A percentile compares a stretch with the other conserved stretches of the same genome.
Evolutionary conservation across 1,140 invertebrate genomes (phyloP).

Genomic region (Pseudobourletiella spinata): DNA sequence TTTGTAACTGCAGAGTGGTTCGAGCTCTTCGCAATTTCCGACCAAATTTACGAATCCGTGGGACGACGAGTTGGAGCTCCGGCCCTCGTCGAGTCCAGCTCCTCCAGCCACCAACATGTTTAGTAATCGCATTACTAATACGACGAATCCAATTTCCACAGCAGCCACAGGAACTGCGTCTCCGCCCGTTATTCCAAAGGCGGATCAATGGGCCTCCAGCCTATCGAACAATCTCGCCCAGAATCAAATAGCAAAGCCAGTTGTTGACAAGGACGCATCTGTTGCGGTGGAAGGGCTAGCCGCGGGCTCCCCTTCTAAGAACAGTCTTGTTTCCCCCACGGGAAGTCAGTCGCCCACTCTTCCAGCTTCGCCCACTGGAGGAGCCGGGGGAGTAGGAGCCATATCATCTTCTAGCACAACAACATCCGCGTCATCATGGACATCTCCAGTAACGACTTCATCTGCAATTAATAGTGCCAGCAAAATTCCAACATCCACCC

Average conservation of each 20-base stretch:
- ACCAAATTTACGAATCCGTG: constrained; percentile 25
- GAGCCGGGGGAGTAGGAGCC: background rate
- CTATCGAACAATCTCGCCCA: background rate
- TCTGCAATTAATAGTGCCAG: background rate
- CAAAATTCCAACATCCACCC: background rate
- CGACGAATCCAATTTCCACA: background rate
- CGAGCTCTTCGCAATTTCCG: background rate
- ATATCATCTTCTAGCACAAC: background rate
- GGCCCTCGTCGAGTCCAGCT: background rate
- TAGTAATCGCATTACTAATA: background rate
- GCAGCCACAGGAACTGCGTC: background rate
- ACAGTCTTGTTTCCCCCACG: background rate
- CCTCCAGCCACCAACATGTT: background rate
- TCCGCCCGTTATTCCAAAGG: background rate
- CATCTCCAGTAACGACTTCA: background rate
- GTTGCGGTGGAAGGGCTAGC: background rate
- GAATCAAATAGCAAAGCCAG: constrained; percentile 1
- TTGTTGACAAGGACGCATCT: background rate
- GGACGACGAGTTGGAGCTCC: constrained; percentile 20
- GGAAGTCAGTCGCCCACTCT: background rate
- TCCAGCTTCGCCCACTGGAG: background rate
- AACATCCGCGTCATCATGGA: background rate
- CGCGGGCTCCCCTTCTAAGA: background rate
- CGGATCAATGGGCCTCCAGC: background rate
- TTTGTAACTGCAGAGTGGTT: background rate